Evolutionary conservation across 1,140 invertebrate genomes (phyloP).

Genomic region (Drosophila kanapiae): DNA sequence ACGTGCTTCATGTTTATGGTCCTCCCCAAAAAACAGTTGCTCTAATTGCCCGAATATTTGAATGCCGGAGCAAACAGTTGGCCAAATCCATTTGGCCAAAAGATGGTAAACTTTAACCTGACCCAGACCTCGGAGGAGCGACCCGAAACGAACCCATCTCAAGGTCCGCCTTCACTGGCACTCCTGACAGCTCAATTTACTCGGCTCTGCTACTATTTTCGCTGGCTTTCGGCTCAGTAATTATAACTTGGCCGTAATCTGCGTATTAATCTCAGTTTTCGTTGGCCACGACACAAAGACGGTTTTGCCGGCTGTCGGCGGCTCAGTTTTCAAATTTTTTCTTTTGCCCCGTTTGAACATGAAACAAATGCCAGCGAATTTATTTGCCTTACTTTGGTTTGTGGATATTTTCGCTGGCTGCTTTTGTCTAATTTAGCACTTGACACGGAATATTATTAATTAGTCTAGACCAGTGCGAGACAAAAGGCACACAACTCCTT

Average conservation of each 20-base stretch:
- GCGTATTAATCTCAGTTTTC: constrained; percentile 74
- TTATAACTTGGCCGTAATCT: constrained; percentile 67
- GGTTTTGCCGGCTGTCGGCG: constrained; percentile 12
- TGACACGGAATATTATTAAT: constrained; percentile 79
- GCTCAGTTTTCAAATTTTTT: constrained; percentile 50
- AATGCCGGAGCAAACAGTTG: constrained; percentile 46
- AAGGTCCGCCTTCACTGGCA: constrained; percentile 47
- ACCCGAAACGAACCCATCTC: constrained; percentile 46
- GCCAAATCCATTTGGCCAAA: constrained; percentile 41
- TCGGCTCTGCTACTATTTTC: constrained; percentile 14
- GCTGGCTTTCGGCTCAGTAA: constrained; percentile 21
- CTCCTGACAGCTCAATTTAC: constrained; percentile 73
- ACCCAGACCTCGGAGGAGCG: constrained; percentile 26
- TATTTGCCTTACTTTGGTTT: constrained; percentile 55
- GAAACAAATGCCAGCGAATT: constrained; percentile 62
- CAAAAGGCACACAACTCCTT: constrained; percentile 34
- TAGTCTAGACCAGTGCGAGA: constrained; percentile 66
- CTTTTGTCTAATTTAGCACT: constrained; percentile 71
- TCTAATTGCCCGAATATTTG: constrained; percentile 56
- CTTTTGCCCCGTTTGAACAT: constrained; percentile 12
- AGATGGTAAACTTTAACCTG: constrained; percentile 11
- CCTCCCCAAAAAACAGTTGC: constrained; percentile 31
- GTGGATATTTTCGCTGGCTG: constrained; percentile 24
- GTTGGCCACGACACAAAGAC: constrained; percentile 26
- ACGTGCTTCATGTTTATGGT: constrained; percentile 36